phyloP scores from a whole-genome alignment of 1,140 invertebrate genomes.

The Brachystomella parvula region DNA sequence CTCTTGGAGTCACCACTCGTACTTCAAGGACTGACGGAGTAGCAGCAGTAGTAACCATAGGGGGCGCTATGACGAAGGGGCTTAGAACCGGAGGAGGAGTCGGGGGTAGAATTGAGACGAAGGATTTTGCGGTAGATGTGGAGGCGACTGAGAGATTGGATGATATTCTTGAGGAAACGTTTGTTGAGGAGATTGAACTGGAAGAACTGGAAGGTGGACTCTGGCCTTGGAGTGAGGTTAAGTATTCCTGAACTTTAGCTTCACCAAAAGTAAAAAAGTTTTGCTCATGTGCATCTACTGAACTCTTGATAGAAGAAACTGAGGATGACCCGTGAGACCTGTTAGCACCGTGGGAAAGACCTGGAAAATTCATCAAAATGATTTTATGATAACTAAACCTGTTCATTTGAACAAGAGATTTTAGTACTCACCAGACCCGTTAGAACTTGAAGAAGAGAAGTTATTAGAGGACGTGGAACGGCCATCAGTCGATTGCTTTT shows the following conservation, averaged over 20 bases:
- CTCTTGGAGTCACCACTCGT: neutral
- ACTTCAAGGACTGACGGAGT: neutral
- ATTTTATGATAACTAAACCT: constrained; percentile 19
- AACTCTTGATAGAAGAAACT: constrained; percentile 41
- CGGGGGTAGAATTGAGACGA: constrained; percentile 5
- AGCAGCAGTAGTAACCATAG: neutral
- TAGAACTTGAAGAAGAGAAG: constrained; percentile 46
- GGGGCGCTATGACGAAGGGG: neutral
- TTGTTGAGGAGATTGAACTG: constrained; percentile 29
- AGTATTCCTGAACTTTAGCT: constrained; percentile 47
- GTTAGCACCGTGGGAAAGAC: neutral
- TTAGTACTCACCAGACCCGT: constrained; percentile 37
- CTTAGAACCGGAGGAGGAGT: neutral
- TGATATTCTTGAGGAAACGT: constrained; percentile 25
- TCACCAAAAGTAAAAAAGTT: constrained; percentile 51
- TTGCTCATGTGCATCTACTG: constrained; percentile 39
- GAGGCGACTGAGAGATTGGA: constrained; percentile 18
- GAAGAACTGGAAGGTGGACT: constrained; percentile 11
- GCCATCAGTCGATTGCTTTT: constrained; percentile 53
- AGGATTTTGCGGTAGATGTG: neutral
- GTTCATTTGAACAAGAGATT: neutral
- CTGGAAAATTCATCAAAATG: neutral
- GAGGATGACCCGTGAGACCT: constrained; percentile 39
- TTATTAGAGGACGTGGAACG: constrained; percentile 45
- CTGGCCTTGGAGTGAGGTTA: constrained; percentile 34